phyloP scores from a whole-genome alignment of 2,888 invertebrate genomes.

The Cheilosia scutellata region DNA sequence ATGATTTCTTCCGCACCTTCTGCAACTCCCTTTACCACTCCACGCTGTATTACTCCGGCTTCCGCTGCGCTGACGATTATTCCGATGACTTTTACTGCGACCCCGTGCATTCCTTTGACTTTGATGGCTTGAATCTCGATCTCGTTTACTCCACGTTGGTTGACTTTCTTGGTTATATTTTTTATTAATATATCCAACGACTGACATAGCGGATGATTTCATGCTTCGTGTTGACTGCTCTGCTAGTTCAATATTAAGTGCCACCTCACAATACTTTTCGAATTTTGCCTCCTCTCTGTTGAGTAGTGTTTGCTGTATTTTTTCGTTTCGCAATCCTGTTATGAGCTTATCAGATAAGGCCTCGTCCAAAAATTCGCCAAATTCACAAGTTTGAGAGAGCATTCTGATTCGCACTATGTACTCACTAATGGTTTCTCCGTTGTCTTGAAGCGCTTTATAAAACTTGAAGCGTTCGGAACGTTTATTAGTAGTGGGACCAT shows the following conservation, averaged over 20 bases:
- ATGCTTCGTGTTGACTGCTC: slow-evolving; percentile 32
- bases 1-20: slow-evolving; percentile 18
- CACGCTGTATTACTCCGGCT: background rate
- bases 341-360: slow-evolving; percentile 40
- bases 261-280: slow-evolving; percentile 38
- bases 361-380: slow-evolving; percentile 33
- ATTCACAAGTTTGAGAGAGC: slow-evolving; percentile 46
- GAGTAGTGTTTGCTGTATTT: slow-evolving; percentile 45
- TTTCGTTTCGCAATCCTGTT: slow-evolving; percentile 30
- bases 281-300: slow-evolving; percentile 22
- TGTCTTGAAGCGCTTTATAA: slow-evolving; percentile 32
- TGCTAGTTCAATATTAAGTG: slow-evolving; percentile 27
- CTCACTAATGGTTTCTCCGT: slow-evolving; percentile 31
- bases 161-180: background rate
- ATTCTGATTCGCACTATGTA: slow-evolving; percentile 44
- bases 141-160: background rate
- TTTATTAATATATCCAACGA: slow-evolving; percentile 25
- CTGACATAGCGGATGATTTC: slow-evolving; percentile 23
- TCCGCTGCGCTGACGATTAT: background rate
- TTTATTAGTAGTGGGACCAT: slow-evolving; percentile 38
- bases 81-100: slow-evolving; percentile 22
- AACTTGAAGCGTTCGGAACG: slow-evolving; percentile 36
- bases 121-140: background rate
- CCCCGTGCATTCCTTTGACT: slow-evolving; percentile 2
- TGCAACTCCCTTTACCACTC: background rate